Percentiles rank a stretch among this genome's conserved stretches.
Evolutionary conservation across 2,797 vertebrate genomes (phyloP).

Genomic region (Lepilemur septentrionalis): DNA sequence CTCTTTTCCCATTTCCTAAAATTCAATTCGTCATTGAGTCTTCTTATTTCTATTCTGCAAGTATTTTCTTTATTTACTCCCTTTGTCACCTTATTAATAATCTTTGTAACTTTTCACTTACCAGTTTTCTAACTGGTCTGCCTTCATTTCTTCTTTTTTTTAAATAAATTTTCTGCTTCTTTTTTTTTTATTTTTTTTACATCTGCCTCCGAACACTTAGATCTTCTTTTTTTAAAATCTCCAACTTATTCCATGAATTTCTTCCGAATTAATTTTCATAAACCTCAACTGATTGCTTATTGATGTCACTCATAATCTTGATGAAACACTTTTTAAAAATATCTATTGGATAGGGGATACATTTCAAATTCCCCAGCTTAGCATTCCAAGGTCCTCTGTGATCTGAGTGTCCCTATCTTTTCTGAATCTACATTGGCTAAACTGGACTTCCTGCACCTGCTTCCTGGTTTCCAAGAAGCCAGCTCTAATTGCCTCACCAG

Average conservation of each 20-base stretch:
- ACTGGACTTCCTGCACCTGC: background rate
- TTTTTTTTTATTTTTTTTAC: too few relatives aligned
- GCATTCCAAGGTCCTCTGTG: background rate
- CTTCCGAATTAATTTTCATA: conserved; percentile 42
- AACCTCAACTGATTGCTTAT: conserved; percentile 2
- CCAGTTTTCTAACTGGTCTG: background rate
- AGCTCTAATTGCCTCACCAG: background rate
- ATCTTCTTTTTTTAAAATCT: background rate
- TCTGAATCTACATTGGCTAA: background rate
- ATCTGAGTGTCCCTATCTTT: background rate
- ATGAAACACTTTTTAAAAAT: background rate
- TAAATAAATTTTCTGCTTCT: too few relatives aligned
- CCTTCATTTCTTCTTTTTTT: conserved; percentile 15
- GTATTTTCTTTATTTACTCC: background rate
- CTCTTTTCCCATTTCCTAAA: background rate
- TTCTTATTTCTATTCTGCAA: background rate
- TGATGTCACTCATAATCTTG: background rate
- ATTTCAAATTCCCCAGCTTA: background rate
- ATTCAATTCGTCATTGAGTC: background rate
- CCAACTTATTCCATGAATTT: background rate
- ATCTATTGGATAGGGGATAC: background rate
- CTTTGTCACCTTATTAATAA: background rate
- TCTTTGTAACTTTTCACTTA: background rate
- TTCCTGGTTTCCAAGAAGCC: background rate
- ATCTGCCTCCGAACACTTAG: too few relatives aligned